Evolutionary conservation across 1,140 invertebrate genomes (phyloP), one percentile per base, ranked within the genome.

Genomic region (Leptopilina clavipes): DNA sequence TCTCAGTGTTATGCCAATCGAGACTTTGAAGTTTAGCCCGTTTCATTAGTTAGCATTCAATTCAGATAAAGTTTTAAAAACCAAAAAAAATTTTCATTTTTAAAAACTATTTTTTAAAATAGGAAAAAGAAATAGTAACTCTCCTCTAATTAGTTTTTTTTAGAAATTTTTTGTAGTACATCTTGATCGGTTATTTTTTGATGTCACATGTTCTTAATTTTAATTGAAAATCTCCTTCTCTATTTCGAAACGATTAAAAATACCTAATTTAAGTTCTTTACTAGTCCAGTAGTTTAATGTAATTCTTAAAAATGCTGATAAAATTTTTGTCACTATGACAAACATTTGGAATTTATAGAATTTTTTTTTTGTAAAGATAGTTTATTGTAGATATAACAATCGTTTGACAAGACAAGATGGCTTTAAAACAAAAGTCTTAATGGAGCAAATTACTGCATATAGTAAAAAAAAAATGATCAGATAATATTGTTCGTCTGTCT

Each of bases 351-450:
- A n/a, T n/a, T n/a, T n/a, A n/a, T 59, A 59, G 12, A 59, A 31
- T 25, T 22, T 59, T 9, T 5, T 22, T 12, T 59, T 59, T 14
- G 10, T 14, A 11, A 14, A n/a, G 11, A 25, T 25, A 5, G 11
- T 65, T 22, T 65, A 25, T 65, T 22, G 14, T 65, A 59, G 22
- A 59, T 19, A 59, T 37, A 52, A n/a, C 3, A 17, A n/a, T 31
- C 5, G 31, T 65, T 65, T 65, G 59, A 65, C 22, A 65, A 65
- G 59, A n/a, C 22, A 65, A 65, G 59, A 65, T 65, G 59, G 59
- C 25, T 31, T 31, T 5, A 31, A 52, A 52, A 52, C 6, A 52
- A 52, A n/a, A 14, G 3, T 0, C 3, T 14, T 12, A 1, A 48
- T 31, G 37, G 37, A 40, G 37, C 37, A 40, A 8, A 40, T 40